Evolutionary conservation across 2,888 invertebrate species (phyloP), one percentile per base, ranked within the genome.

Genomic region (Endotricha flammealis): DNA sequence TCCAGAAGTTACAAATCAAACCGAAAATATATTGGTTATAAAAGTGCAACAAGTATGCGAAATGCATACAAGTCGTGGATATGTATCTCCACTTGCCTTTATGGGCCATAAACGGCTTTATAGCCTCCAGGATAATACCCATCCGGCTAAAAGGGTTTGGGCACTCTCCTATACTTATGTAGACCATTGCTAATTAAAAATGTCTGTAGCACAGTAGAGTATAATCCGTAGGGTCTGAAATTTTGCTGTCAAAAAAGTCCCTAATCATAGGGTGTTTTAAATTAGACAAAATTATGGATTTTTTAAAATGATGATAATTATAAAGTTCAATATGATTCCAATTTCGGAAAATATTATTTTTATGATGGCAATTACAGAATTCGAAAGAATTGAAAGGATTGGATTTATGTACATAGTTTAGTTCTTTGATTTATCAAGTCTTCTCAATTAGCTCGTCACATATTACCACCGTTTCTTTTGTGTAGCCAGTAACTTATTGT

Each of bases 1-100:
- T 63, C 63, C 81, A 69, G 74, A 54, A 79, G 85, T 83, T 75
- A 65, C 85, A 85, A 85, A 85, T 85, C 85, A 83, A 80, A 80
- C 69, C 70, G 67, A 80, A n/a, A 75, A 81, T 85, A 82, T 85
- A 83, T 85, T 75, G 83, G 78, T 76, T 80, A 77, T 85, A 85
- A 86, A 86, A 82, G 57, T 75, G 85, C 86, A 85, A 86, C 85
- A 85, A 85, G 82, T 85, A 82, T 74, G 68, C 68, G 73, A 72
- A 79, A 74, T 67, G 73, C 70, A 71, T 64, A 64, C 68, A 62
- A 58, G 51, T 61, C 55, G 59, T 64, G 59, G 58, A 60, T 69
- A 57, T 74, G 76, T 82, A 78, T 79, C 73, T 73, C 77, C 81
- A 83, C 85, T 85, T 81, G 82, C 65, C 64, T 86, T 86, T 83